Conservation (phyloP, 1,140 invertebrate genomes). For the Drosophila ambigua region DNA sequence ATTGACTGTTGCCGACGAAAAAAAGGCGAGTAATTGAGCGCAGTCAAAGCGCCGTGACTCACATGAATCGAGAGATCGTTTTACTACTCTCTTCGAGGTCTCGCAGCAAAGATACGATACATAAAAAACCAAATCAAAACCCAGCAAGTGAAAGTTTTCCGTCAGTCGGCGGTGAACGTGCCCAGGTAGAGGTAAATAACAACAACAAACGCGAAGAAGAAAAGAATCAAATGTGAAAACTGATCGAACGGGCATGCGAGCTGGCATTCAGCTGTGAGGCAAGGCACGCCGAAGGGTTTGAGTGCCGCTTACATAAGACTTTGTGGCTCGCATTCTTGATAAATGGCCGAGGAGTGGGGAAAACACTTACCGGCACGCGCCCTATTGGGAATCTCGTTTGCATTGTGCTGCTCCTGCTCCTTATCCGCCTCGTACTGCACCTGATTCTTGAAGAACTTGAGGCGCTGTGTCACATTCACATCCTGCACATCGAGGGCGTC, state of each 20-base stretch:
- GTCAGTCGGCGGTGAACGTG: slow-evolving; percentile 47
- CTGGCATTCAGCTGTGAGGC: not conserved
- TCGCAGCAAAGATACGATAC: slow-evolving; percentile 53
- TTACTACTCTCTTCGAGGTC: slow-evolving; percentile 36
- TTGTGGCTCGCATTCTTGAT: slow-evolving; percentile 4
- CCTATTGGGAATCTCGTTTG: slow-evolving; percentile 29
- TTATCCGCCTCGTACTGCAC: slow-evolving; percentile 85
- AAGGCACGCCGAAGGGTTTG: slow-evolving; percentile 13
- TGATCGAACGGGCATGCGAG: slow-evolving; percentile 12
- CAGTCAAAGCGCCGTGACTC: slow-evolving; percentile 61
- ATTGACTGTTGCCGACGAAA: slow-evolving; percentile 44
- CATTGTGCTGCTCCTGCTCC: slow-evolving; percentile 54
- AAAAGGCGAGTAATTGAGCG: slow-evolving; percentile 49
- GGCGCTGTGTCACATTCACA: slow-evolving; percentile 88
- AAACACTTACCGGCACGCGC: slow-evolving; percentile 62
- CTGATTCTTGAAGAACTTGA: slow-evolving; percentile 89
- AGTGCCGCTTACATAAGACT: slow-evolving; percentile 37
- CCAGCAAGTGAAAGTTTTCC: slow-evolving; percentile 69
- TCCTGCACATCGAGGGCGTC: slow-evolving; percentile 87
- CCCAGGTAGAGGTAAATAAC: slow-evolving; percentile 70
- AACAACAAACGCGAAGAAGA: slow-evolving; percentile 63
- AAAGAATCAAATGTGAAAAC: slow-evolving; percentile 74
- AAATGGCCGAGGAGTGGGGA: not conserved
- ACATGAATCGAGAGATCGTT: slow-evolving; percentile 57
- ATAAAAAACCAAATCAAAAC: slow-evolving; percentile 77